A percentile compares a stretch with the other conserved stretches of the same genome.
phyloP scores from a whole-genome alignment of 2,888 invertebrate genomes.

The Xestia rhomboidea region DNA sequence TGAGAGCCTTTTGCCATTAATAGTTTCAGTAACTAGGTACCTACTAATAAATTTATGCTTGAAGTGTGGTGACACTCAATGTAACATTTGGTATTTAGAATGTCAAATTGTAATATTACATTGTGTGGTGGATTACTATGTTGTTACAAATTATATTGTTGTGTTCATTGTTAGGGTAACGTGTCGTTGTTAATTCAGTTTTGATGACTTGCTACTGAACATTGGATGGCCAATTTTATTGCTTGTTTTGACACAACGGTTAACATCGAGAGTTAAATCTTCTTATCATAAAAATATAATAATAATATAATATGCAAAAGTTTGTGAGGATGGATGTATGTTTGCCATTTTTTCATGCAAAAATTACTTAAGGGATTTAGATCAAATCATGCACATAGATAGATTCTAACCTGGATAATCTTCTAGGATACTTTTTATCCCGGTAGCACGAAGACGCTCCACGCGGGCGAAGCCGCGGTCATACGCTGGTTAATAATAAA shows the following conservation, averaged over 20 bases:
- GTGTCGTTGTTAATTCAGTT: neutral
- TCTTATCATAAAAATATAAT: too few relatives aligned
- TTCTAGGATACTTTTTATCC: neutral
- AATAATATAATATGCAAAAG: neutral
- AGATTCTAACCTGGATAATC: neutral
- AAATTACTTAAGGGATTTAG: neutral
- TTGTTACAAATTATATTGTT: conserved; percentile 28
- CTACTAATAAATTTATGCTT: neutral
- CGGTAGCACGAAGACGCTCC: neutral
- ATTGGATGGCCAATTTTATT: conserved; percentile 5
- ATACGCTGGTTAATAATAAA: neutral
- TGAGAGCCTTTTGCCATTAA: neutral
- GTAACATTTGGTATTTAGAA: conserved; percentile 2
- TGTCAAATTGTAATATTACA: conserved; percentile 15
- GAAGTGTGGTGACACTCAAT: neutral
- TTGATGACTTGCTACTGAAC: conserved; percentile 2
- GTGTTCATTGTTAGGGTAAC: conserved; percentile 11
- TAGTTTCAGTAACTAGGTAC: neutral
- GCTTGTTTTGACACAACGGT: conserved; percentile 11
- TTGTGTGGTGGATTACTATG: neutral
- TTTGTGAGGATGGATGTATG: neutral
- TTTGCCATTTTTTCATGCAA: neutral
- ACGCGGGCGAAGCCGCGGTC: neutral
- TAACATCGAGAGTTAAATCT: neutral
- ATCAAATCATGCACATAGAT: neutral